phyloP scores from a whole-genome alignment of 2,888 invertebrate genomes.

The Eremobia ochroleuca region DNA sequence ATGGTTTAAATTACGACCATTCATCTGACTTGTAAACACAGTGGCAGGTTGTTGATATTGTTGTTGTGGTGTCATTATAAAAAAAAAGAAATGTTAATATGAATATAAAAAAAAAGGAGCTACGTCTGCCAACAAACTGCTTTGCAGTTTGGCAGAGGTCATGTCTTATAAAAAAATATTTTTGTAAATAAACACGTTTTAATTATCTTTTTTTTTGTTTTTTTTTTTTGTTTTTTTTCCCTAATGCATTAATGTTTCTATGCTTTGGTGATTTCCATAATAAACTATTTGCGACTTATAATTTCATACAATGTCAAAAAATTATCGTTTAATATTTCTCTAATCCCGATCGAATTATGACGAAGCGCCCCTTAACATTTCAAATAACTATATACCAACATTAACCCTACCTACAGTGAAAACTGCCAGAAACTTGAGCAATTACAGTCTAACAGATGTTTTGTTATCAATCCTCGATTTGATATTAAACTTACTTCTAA shows the following conservation, averaged over 20 bases:
- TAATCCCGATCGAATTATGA: background rate
- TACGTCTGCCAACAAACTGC: too few species aligned
- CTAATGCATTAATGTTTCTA: background rate
- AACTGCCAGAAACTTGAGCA: constrained; percentile 55
- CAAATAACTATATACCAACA: constrained; percentile 11
- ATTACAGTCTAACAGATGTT: constrained; percentile 63
- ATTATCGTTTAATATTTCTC: background rate
- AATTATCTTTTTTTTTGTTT: too few species aligned
- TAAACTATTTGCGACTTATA: background rate
- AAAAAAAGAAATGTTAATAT: too few species aligned
- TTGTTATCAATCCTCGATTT: constrained; percentile 50
- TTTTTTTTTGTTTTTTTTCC: too few species aligned
- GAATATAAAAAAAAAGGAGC: too few species aligned
- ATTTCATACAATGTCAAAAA: background rate
- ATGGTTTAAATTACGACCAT: too few species aligned
- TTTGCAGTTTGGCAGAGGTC: too few species aligned
- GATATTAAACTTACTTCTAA: constrained; percentile 48
- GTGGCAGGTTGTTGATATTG: too few species aligned
- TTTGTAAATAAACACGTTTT: too few species aligned
- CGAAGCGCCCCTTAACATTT: background rate
- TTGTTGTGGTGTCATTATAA: too few species aligned
- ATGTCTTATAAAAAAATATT: too few species aligned
- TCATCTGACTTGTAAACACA: too few species aligned
- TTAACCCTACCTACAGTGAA: constrained; percentile 39
- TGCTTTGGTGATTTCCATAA: background rate